Evolutionary conservation across 30 jellyfish, hydroid and myxozoan genomes (phyloP).

Genomic region (Aurelia sp.): DNA sequence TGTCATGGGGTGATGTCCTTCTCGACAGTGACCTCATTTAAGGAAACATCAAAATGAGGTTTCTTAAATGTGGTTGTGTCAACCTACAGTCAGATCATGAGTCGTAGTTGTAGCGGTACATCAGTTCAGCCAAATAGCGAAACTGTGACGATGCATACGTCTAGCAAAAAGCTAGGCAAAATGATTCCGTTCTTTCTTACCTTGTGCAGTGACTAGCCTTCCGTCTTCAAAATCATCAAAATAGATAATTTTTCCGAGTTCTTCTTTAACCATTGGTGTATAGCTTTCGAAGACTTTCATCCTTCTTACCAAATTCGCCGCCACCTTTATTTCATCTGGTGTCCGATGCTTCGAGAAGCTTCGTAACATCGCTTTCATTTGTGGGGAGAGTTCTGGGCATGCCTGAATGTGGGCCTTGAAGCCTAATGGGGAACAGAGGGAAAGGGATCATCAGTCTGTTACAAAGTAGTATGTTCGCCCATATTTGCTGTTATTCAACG

Average conservation of each 20-base stretch:
- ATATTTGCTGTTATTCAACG: neutral
- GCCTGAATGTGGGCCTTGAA: slow-evolving; percentile 82
- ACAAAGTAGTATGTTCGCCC: neutral
- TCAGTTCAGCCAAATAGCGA: too few relatives aligned
- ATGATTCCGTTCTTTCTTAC: slow-evolving; percentile 13
- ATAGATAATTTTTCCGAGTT: slow-evolving; percentile 77
- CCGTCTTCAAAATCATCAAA: slow-evolving; percentile 83
- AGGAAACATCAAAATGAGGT: too few relatives aligned
- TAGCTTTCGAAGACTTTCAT: slow-evolving; percentile 76
- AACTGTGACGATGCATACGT: too few relatives aligned
- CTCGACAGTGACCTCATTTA: too few relatives aligned
- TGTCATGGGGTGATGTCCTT: too few relatives aligned
- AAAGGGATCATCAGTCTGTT: neutral
- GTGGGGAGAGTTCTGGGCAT: slow-evolving; percentile 65
- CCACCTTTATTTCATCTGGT: slow-evolving; percentile 58
- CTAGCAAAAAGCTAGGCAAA: too few relatives aligned
- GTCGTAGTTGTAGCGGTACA: too few relatives aligned
- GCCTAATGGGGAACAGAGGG: slow-evolving; percentile 32
- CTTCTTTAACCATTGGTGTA: slow-evolving; percentile 70
- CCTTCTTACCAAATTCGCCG: slow-evolving; percentile 55
- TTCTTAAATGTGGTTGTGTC: too few relatives aligned
- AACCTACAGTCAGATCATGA: too few relatives aligned
- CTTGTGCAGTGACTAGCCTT: slow-evolving; percentile 71
- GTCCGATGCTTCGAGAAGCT: slow-evolving; percentile 58
- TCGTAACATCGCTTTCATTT: slow-evolving; percentile 38